Percentiles rank a stretch among this genome's conserved stretches.
These are phyloP conservation scores for Aphyosemion australe DNA, from an alignment of 2,113 vertebrate genomes.

Conservation along the genomic window DNA sequence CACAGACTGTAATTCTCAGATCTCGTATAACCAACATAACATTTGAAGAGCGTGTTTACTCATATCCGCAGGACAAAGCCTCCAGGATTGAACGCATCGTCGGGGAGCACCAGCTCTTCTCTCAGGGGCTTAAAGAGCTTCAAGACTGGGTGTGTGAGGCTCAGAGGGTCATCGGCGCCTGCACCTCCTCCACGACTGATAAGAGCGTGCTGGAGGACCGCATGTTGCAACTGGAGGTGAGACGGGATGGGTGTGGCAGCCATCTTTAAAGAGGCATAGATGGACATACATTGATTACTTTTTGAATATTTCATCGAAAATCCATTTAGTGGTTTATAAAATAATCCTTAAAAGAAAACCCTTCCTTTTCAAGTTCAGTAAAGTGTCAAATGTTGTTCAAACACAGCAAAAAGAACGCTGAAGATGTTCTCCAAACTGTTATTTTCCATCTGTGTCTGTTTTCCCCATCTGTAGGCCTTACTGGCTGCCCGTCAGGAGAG, in stretches of 20 bases:
- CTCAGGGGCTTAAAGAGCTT: conserved; percentile 87
- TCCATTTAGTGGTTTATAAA: too few relatives aligned
- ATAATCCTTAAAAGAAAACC: too few relatives aligned
- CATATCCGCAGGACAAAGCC: conserved; percentile 86
- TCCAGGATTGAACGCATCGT: conserved; percentile 91
- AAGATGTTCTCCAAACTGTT: neutral
- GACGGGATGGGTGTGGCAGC: conserved; percentile 2
- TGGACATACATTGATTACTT: too few relatives aligned
- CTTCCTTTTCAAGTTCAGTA: too few relatives aligned
- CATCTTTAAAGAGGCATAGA: neutral
- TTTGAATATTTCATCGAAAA: too few relatives aligned
- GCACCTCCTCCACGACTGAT: conserved; percentile 87
- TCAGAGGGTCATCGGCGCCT: conserved; percentile 86
- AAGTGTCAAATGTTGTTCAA: too few relatives aligned
- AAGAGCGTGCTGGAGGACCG: conserved; percentile 90
- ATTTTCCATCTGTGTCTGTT: neutral
- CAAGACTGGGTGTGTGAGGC: conserved; percentile 93
- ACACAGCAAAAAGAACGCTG: too few relatives aligned
- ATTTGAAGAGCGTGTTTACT: conserved; percentile 20
- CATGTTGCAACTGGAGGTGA: conserved; percentile 93
- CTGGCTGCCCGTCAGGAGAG: conserved; percentile 90
- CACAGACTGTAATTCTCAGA: neutral
- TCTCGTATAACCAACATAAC: neutral
- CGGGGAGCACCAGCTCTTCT: conserved; percentile 92
- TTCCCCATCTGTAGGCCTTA: conserved; percentile 81